Conservation (phyloP, 2,888 invertebrate species). For the Palloptera scutellata region DNA sequence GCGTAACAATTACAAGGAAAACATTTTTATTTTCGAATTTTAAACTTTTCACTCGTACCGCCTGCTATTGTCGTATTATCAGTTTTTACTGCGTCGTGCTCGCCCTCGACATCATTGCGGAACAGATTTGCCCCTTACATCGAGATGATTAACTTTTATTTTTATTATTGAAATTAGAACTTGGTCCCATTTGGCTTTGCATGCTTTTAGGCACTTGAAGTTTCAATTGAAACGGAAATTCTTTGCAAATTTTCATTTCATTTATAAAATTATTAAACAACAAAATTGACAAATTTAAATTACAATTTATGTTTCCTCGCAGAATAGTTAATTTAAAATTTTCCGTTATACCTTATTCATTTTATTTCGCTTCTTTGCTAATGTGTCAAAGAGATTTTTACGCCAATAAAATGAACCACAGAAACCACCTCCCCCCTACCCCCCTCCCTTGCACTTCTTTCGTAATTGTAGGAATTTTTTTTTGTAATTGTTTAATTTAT, state of each 20-base stretch:
- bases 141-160: not conserved
- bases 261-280: slow-evolving; percentile 25
- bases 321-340: slow-evolving; percentile 13
- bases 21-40: too few species aligned
- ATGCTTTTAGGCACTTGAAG: slow-evolving; percentile 40
- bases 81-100: not conserved
- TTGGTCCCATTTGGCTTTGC: slow-evolving; percentile 35
- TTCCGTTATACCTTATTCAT: not conserved
- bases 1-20: too few species aligned
- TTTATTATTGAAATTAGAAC: slow-evolving; percentile 22
- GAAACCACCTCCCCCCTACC: not conserved
- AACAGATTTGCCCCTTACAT: not conserved
- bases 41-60: not conserved
- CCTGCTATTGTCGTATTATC: slow-evolving; percentile 8
- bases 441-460: not conserved
- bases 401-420: not conserved
- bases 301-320: slow-evolving; percentile 31
- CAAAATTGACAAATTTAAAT: slow-evolving; percentile 38
- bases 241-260: not conserved
- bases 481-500: not conserved
- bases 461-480: not conserved
- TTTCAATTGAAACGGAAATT: slow-evolving; percentile 36
- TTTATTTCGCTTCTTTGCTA: slow-evolving; percentile 5
- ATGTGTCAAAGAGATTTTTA: slow-evolving; percentile 18
- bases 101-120: not conserved